Conservation (phyloP, 2,797 vertebrate genomes). For the Mormyrops attenuatus region DNA sequence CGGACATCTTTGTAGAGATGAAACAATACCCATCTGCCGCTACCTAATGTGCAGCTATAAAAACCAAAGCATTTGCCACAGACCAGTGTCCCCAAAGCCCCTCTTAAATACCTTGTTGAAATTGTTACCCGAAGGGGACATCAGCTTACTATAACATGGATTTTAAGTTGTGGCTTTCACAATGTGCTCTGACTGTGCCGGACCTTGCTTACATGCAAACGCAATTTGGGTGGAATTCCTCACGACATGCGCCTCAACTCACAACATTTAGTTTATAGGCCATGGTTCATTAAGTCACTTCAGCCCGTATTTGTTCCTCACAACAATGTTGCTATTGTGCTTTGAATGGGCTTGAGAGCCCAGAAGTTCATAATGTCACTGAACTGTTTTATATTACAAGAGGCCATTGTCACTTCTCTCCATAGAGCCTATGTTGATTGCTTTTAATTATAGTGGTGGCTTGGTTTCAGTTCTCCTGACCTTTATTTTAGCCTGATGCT, state of each 20-base stretch:
- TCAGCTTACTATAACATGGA: background rate
- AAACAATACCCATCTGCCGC: background rate
- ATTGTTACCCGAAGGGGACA: background rate
- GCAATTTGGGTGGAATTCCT: background rate
- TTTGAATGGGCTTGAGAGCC: constrained; percentile 12
- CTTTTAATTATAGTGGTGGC: constrained; percentile 21
- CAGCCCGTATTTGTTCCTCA: background rate
- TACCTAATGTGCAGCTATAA: background rate
- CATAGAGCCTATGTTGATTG: constrained; percentile 20
- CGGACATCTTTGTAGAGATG: background rate
- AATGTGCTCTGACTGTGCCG: background rate
- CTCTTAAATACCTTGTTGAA: background rate
- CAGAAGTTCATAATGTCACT: constrained; percentile 20
- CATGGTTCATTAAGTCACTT: background rate
- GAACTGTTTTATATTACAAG: constrained; percentile 28
- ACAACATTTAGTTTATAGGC: background rate
- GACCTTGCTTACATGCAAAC: background rate
- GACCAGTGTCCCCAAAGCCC: background rate
- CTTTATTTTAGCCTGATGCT: constrained; percentile 26
- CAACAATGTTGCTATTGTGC: constrained; percentile 32
- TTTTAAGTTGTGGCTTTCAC: background rate
- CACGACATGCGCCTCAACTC: background rate
- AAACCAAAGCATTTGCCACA: background rate
- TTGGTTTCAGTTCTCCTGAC: constrained; percentile 15
- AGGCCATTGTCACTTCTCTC: constrained; percentile 30